Base-by-base conservation (phyloP, 1,140 invertebrate species). In the Globodera ellingtonae region DNA sequence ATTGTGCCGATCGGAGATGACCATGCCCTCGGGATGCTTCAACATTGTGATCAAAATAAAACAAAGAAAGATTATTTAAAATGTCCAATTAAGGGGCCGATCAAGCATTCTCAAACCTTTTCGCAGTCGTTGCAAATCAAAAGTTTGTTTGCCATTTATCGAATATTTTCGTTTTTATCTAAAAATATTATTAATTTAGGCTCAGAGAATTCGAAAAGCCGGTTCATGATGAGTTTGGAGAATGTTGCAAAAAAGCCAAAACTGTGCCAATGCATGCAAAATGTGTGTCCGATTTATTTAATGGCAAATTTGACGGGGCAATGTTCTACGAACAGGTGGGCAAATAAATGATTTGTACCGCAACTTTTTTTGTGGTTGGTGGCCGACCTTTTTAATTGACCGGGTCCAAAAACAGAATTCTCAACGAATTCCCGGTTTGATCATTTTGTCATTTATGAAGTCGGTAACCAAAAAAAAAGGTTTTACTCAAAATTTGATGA, bases 261-360 rank as follows among this genome's bases (percentile, higher is more conserved):
- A 69, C 81, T 46, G 79, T 82, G 69, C 81, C 81, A 7, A 48
- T 74, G 15, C 79, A 82, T 50, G 81, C 81, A 46, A 82, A 82
- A 70, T 82, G 81, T n/a, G 46, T 82, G 35, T 82, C 81, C 1
- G 24, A 47, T 48, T 50, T 82, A 69, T 46, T 84, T 24, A 56
- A 78, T 66, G 73, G 65, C 7, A 48, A 80, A 8, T 62, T 82
- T 21, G 66, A 73, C 24, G 80, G 80, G 4, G 4, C 10, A 67
- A 78, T 1, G 15, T 10, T 69, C 2, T n/a, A n/a, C 46, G 21
- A 79, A 7, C 10, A 13, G 48, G 69, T 59, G 35, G 35, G 35
- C 1, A 35, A 35, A 35, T 35, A 35, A 35, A 35, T 1, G 35
- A 35, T 35, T 35, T 35, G 35, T 2, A 35, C 35, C 2, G 3